phyloP scores from a whole-genome alignment of 2,797 vertebrate species.

The Natrix natrix region DNA sequence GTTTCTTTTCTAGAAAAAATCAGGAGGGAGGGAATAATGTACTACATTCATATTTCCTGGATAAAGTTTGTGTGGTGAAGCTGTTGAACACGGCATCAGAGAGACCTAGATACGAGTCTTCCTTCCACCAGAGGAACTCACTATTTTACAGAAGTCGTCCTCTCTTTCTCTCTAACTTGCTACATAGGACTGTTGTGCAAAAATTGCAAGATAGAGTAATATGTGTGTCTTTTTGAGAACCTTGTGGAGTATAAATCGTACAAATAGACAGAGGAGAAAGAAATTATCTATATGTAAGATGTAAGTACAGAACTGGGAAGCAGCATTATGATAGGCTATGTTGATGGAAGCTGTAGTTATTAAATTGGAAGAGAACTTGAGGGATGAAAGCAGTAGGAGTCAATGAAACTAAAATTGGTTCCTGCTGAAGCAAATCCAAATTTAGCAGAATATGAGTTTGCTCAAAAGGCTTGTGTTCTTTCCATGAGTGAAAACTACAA shows the following conservation, averaged over 20 bases:
- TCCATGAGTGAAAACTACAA: constrained; percentile 7
- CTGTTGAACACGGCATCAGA: no score
- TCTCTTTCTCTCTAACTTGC: neutral
- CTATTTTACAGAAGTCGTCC: neutral
- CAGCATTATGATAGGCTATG: neutral
- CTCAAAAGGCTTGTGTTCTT: neutral
- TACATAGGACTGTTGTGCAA: neutral
- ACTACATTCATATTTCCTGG: neutral
- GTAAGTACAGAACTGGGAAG: neutral
- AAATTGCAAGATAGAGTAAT: neutral
- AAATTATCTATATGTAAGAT: neutral
- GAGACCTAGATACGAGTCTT: neutral
- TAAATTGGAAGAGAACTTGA: neutral
- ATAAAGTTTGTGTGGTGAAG: neutral
- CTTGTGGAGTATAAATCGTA: neutral
- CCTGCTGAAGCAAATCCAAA: neutral
- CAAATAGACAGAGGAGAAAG: neutral
- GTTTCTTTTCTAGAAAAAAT: neutral
- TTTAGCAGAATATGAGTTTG: neutral
- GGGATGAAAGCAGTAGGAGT: neutral
- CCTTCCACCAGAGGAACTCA: neutral
- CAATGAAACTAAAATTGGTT: neutral
- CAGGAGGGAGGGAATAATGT: neutral
- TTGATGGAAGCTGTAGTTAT: neutral
- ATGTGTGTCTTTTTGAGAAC: neutral